phyloP scores from a whole-genome alignment of 2,888 invertebrate species.

The Leptopilina drosophilae region DNA sequence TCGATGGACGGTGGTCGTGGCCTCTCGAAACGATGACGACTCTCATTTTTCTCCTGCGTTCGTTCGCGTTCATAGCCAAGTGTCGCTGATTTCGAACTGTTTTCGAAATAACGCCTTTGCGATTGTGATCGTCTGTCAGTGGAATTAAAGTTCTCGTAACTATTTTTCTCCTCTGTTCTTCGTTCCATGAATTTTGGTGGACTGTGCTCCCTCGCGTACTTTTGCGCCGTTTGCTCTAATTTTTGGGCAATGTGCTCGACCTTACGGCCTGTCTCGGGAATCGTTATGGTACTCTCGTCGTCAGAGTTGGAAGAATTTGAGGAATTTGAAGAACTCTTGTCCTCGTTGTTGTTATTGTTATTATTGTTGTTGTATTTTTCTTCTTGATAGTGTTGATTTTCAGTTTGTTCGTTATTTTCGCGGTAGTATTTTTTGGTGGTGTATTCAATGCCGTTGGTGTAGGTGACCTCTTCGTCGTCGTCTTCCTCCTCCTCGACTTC shows the following conservation, averaged over 20 bases:
- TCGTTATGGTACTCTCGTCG: slow-evolving; percentile 73
- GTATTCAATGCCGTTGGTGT: slow-evolving; percentile 61
- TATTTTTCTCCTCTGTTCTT: slow-evolving; percentile 57
- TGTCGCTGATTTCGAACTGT: slow-evolving; percentile 65
- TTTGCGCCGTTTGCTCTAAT: slow-evolving; percentile 75
- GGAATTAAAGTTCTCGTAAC: slow-evolving; percentile 63
- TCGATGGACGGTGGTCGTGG: slow-evolving; percentile 73
- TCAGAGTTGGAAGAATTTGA: slow-evolving; percentile 68
- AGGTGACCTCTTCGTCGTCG: slow-evolving; percentile 63
- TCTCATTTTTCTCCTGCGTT: too few relatives aligned
- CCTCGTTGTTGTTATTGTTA: too few relatives aligned
- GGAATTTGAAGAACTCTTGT: slow-evolving; percentile 65
- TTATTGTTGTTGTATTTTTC: slow-evolving; percentile 62
- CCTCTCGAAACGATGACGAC: slow-evolving; percentile 64
- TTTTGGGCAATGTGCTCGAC: slow-evolving; percentile 76
- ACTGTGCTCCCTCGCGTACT: slow-evolving; percentile 74
- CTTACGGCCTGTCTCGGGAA: slow-evolving; percentile 72
- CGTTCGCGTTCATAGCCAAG: slow-evolving; percentile 60
- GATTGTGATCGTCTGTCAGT: slow-evolving; percentile 62
- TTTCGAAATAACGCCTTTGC: slow-evolving; percentile 63
- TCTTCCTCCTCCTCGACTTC: slow-evolving; percentile 69
- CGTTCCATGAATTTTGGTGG: slow-evolving; percentile 74
- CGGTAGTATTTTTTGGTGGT: slow-evolving; percentile 66
- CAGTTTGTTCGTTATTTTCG: slow-evolving; percentile 59
- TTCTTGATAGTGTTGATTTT: slow-evolving; percentile 55